Conservation (phyloP, 2,888 invertebrate genomes). For the Zygogramma bicolorata region DNA sequence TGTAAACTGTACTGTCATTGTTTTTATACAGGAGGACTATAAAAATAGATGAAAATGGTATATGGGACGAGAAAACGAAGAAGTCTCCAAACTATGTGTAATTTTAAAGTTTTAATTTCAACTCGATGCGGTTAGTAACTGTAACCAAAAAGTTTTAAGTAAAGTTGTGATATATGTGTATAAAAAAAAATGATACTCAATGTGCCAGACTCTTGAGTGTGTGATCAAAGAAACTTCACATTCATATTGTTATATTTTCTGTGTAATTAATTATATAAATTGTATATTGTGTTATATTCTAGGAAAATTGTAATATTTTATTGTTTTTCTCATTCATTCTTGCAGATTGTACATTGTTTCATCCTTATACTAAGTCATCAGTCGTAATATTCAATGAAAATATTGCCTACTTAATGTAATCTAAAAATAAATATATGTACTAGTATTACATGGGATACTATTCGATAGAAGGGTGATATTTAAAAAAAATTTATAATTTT, state of each 20-base stretch:
- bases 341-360: slow-evolving; percentile 41
- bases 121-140: slow-evolving; percentile 47
- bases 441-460: slow-evolving; percentile 25
- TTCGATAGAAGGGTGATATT: slow-evolving; percentile 28
- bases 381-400: slow-evolving; percentile 36
- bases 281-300: slow-evolving; percentile 53
- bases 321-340: slow-evolving; percentile 40
- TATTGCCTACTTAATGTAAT: slow-evolving; percentile 39
- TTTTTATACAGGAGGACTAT: slow-evolving; percentile 47
- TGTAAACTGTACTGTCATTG: slow-evolving; percentile 73
- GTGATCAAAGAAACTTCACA: slow-evolving; percentile 55
- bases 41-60: slow-evolving; percentile 43
- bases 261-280: slow-evolving; percentile 62
- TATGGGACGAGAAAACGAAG: slow-evolving; percentile 38
- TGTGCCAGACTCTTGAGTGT: slow-evolving; percentile 65
- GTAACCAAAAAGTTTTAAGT: slow-evolving; percentile 60
- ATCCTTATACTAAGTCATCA: slow-evolving; percentile 36
- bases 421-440: slow-evolving; percentile 27
- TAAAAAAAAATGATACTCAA: slow-evolving; percentile 65
- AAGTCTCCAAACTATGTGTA: slow-evolving; percentile 40
- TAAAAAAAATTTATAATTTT: not conserved
- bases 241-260: slow-evolving; percentile 57
- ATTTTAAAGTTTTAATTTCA: slow-evolving; percentile 47
- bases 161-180: slow-evolving; percentile 68
- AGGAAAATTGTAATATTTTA: slow-evolving; percentile 44